phyloP scores from a whole-genome alignment of 1,140 invertebrate species.

The Drosophila trapezifrons region DNA sequence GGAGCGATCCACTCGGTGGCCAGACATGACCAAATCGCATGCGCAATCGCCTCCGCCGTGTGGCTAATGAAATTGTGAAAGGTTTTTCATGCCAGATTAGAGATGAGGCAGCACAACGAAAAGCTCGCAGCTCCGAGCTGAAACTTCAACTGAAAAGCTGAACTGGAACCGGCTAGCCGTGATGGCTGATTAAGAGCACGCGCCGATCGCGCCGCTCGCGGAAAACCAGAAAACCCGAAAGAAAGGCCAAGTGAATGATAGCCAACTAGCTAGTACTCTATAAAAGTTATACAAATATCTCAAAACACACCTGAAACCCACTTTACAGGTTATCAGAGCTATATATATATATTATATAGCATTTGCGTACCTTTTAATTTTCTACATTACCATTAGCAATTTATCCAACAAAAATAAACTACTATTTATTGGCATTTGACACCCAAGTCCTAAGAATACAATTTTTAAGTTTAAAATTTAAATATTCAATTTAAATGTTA shows the following conservation, averaged over 20 bases:
- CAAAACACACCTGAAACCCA: no score
- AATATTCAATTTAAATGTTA: no score
- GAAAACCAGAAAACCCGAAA: constrained; percentile 12
- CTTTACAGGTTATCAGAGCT: no score
- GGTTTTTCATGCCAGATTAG: constrained; percentile 65
- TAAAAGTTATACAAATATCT: not conserved
- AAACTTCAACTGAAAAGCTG: constrained; percentile 8
- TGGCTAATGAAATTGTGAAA: constrained; percentile 77
- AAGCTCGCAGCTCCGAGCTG: constrained; percentile 4
- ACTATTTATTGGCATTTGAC: no score
- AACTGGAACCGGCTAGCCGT: constrained; percentile 40
- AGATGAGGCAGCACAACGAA: constrained; percentile 57
- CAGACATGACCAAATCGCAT: constrained; percentile 53
- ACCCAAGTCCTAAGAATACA: no score
- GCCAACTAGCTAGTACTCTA: not conserved
- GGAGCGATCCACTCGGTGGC: constrained; percentile 12
- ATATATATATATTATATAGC: no score
- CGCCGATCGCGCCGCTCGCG: constrained; percentile 17
- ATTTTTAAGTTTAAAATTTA: no score
- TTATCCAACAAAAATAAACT: no score
- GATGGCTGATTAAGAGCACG: constrained; percentile 40
- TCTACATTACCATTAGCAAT: not conserved
- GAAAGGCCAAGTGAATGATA: not conserved
- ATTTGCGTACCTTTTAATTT: not conserved
- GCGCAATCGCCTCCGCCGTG: constrained; percentile 49